These are phyloP conservation scores for Hofmannophila pseudospretella DNA, from an alignment of 2,888 invertebrate species.

Conservation along the genomic window DNA sequence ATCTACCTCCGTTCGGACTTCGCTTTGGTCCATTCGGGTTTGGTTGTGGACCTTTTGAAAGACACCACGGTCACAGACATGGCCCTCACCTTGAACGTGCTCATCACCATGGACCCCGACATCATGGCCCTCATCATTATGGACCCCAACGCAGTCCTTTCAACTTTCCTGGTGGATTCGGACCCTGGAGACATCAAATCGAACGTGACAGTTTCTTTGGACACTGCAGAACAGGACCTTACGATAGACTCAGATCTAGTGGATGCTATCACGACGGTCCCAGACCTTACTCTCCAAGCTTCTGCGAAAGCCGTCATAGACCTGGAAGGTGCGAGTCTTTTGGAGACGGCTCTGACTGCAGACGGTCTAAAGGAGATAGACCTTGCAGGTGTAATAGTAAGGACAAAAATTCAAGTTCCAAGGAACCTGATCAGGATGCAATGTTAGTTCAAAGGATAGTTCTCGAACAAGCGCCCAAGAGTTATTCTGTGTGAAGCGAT, in stretches of 20 bases:
- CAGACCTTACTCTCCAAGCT: too few relatives aligned
- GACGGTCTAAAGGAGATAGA: slow-evolving; percentile 4
- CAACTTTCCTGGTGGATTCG: too few relatives aligned
- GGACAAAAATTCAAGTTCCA: slow-evolving; percentile 14
- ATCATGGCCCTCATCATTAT: slow-evolving; percentile 6
- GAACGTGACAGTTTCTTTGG: slow-evolving; percentile 9
- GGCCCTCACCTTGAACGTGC: too few relatives aligned
- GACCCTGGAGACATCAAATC: slow-evolving; percentile 4
- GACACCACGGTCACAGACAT: neutral
- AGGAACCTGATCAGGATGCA: slow-evolving; percentile 7
- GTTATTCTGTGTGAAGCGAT: slow-evolving; percentile 19
- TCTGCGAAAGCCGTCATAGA: neutral
- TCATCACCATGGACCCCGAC: neutral
- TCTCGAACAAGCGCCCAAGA: slow-evolving; percentile 23
- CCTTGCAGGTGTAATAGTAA: slow-evolving; percentile 20
- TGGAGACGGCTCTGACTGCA: neutral
- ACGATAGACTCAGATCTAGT: slow-evolving; percentile 2
- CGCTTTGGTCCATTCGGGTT: neutral
- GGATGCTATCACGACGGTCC: neutral
- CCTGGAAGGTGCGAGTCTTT: neutral
- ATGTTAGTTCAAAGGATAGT: slow-evolving; percentile 24
- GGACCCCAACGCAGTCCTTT: slow-evolving; percentile 10
- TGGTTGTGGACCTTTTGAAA: neutral
- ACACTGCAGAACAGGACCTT: slow-evolving; percentile 7
- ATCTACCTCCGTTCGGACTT: neutral